These are phyloP conservation scores for Montipora foliosa DNA, from an alignment of 64 coral and sea anemone species.

Conservation along the genomic window DNA sequence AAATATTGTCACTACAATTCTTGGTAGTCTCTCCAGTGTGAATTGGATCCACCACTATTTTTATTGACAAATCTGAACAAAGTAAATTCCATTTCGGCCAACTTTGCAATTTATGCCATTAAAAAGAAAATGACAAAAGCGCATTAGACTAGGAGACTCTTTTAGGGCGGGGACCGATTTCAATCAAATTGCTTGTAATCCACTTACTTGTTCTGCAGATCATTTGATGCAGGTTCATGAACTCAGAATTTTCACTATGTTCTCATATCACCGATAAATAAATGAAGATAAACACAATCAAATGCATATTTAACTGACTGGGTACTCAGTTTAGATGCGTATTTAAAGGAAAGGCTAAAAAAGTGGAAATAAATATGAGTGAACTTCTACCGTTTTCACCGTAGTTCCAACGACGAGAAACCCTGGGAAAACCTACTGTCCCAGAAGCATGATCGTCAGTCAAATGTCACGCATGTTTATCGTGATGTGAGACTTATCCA, in stretches of 20 bases:
- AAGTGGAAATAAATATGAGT: background rate
- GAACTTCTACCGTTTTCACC: background rate
- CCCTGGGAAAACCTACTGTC: background rate
- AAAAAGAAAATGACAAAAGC: no score
- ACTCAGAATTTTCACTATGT: background rate
- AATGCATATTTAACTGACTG: background rate
- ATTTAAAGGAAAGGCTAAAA: background rate
- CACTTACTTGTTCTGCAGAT: no score
- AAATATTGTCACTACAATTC: no score
- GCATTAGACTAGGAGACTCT: no score
- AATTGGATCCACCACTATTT: slow-evolving; percentile 4
- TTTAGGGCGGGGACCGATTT: no score
- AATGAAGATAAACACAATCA: background rate
- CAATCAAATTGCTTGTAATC: no score
- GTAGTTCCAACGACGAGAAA: background rate
- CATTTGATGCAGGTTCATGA: background rate
- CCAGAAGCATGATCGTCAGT: background rate
- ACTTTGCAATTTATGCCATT: no score
- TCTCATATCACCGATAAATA: background rate
- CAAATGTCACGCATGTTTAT: background rate
- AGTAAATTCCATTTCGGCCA: no score
- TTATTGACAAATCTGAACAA: slow-evolving; percentile 24
- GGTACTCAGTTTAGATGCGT: background rate
- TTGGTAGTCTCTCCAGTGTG: no score
- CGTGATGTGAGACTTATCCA: background rate